These are phyloP conservation scores for Saxidomus purpurata DNA, from an alignment of 1,140 invertebrate genomes.

Conservation along the genomic window DNA sequence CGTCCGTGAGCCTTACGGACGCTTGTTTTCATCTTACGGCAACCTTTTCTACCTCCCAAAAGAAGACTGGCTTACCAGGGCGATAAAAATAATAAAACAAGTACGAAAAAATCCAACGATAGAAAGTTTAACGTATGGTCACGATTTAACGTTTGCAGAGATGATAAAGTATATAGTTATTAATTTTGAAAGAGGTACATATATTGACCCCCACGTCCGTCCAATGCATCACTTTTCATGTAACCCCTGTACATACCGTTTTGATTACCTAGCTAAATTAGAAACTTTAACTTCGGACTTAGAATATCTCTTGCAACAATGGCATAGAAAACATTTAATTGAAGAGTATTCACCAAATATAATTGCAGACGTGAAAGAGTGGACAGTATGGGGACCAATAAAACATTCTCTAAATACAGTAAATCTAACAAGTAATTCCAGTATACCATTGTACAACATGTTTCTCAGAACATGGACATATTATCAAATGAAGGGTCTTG, in stretches of 20 bases:
- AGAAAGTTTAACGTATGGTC: not conserved
- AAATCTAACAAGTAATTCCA: not conserved
- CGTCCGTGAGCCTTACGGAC: not conserved
- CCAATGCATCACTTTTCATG: conserved; percentile 13
- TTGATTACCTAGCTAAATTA: not conserved
- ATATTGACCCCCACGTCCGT: not conserved
- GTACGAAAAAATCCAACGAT: not conserved
- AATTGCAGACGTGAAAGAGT: not conserved
- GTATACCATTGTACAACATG: not conserved
- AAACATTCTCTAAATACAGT: not conserved
- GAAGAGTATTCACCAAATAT: not conserved
- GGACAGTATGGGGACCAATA: too few relatives aligned
- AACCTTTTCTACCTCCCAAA: not conserved
- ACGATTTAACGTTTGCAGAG: conserved; percentile 1
- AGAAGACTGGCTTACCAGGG: not conserved
- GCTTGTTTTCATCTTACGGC: not conserved
- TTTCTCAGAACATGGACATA: not conserved
- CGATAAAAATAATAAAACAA: not conserved
- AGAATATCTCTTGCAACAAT: not conserved
- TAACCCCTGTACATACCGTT: not conserved
- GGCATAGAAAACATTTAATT: not conserved
- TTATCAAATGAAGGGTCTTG: not conserved
- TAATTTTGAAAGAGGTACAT: not conserved
- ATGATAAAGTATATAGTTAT: not conserved
- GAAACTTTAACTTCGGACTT: not conserved